Conservation (phyloP, 2,888 invertebrate genomes). For the Drosophila cognata region DNA sequence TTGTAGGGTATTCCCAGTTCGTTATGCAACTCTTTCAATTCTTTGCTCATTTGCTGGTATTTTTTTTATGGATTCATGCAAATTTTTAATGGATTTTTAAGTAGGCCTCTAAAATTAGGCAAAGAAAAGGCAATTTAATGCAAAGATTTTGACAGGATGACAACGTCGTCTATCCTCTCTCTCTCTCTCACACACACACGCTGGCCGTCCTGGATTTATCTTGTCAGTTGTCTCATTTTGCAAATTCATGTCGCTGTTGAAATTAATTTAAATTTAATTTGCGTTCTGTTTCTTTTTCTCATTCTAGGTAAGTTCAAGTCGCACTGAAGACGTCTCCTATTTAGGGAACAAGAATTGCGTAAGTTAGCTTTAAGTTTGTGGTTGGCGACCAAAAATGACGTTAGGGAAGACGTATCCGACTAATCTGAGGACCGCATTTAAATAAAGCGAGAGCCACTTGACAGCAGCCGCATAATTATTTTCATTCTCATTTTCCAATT, state of each 20-base stretch:
- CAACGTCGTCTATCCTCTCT: slow-evolving; percentile 14
- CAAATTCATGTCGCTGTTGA: slow-evolving; percentile 42
- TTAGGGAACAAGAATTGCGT: slow-evolving; percentile 12
- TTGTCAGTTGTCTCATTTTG: slow-evolving; percentile 43
- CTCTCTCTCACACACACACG: background rate
- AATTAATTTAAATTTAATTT: slow-evolving; percentile 71
- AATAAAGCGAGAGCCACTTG: slow-evolving; percentile 53
- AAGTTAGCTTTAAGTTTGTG: slow-evolving; percentile 31
- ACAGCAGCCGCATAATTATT: slow-evolving; percentile 69
- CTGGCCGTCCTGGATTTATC: slow-evolving; percentile 24
- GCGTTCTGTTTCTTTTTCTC: slow-evolving; percentile 35
- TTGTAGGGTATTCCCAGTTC: slow-evolving; percentile 21
- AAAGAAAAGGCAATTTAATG: slow-evolving; percentile 76
- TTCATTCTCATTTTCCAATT: slow-evolving; percentile 71
- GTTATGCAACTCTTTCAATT: slow-evolving; percentile 30
- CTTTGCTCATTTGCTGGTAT: slow-evolving; percentile 39
- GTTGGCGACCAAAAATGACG: slow-evolving; percentile 9
- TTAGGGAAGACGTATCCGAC: slow-evolving; percentile 9
- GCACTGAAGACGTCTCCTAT: background rate
- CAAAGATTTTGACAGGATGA: slow-evolving; percentile 59
- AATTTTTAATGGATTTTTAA: slow-evolving; percentile 83
- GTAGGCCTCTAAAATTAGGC: slow-evolving; percentile 78
- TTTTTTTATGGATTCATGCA: slow-evolving; percentile 73
- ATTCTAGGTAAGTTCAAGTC: slow-evolving; percentile 68
- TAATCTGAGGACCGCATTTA: slow-evolving; percentile 26